These are phyloP conservation scores for Mycogona germanica DNA, from an alignment of 2,888 invertebrate genomes.

Conservation along the genomic window DNA sequence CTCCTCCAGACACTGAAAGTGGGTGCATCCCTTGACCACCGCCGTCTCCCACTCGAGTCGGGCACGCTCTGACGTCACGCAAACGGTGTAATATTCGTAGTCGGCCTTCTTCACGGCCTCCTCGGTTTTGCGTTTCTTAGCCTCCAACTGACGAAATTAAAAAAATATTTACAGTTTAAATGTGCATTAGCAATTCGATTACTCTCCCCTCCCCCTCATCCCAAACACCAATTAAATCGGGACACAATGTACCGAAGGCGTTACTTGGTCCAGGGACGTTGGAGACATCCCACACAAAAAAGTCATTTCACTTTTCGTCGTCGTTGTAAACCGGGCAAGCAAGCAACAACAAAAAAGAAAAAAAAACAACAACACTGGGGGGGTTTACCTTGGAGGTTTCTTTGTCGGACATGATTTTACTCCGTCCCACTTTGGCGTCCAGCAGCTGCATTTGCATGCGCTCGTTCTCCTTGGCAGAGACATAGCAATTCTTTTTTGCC, in stretches of 20 bases:
- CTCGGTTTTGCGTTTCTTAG: conserved; percentile 78
- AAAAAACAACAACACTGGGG: too few relatives aligned
- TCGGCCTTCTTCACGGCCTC: conserved; percentile 84
- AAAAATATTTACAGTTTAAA: neutral
- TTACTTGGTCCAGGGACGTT: too few relatives aligned
- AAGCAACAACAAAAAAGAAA: too few relatives aligned
- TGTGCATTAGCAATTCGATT: neutral
- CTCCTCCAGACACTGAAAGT: conserved; percentile 79
- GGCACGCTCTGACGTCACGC: conserved; percentile 78
- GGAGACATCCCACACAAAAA: too few relatives aligned
- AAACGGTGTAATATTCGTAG: conserved; percentile 83
- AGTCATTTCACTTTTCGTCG: too few relatives aligned
- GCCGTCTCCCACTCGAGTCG: conserved; percentile 87
- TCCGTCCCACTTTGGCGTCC: conserved; percentile 41
- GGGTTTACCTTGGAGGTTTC: conserved; percentile 46
- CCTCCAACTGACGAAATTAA: conserved; percentile 64
- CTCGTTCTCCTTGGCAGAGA: conserved; percentile 79
- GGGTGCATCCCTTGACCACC: conserved; percentile 69
- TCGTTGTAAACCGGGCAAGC: too few relatives aligned
- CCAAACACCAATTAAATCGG: too few relatives aligned
- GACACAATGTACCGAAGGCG: too few relatives aligned
- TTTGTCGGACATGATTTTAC: conserved; percentile 40
- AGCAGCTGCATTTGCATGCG: conserved; percentile 58
- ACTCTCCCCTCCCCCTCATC: too few relatives aligned
- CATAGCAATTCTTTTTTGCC: conserved; percentile 76